Conservation (phyloP, 1,140 invertebrate species). For the Drosophila nebulosa region DNA sequence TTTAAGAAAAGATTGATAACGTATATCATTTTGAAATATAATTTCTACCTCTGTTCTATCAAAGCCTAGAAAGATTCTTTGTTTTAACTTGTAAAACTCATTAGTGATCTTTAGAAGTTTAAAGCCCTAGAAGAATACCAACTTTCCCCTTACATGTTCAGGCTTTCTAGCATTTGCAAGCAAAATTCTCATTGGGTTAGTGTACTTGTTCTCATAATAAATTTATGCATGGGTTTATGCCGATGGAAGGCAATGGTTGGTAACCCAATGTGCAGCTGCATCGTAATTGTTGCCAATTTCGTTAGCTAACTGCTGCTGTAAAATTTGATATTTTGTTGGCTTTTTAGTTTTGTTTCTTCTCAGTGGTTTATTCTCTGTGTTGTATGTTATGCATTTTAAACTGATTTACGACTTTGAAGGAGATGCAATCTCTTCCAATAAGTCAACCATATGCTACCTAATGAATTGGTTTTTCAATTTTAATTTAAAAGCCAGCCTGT, state of each 20-base stretch:
- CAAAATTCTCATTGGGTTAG: neutral
- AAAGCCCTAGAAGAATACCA: neutral
- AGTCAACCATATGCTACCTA: neutral
- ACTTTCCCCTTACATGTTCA: neutral
- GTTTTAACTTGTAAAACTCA: too few relatives aligned
- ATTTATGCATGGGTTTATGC: neutral
- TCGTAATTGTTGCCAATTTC: constrained; percentile 47
- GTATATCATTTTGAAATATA: too few relatives aligned
- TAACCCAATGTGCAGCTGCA: constrained; percentile 3
- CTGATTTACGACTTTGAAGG: constrained; percentile 45
- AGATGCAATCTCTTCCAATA: constrained; percentile 29
- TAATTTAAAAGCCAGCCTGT: neutral
- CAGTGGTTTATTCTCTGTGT: constrained; percentile 3
- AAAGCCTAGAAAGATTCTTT: too few relatives aligned
- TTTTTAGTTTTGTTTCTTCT: constrained; percentile 4
- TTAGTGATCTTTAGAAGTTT: too few relatives aligned
- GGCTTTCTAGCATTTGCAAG: neutral
- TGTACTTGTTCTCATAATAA: neutral
- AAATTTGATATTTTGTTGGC: constrained; percentile 25
- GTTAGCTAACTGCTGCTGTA: constrained; percentile 14
- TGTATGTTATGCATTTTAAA: constrained; percentile 38
- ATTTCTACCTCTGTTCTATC: too few relatives aligned
- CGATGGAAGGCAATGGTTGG: neutral
- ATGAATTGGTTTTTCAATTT: constrained; percentile 24
- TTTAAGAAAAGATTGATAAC: too few relatives aligned